Conservation (phyloP, 2,113 vertebrate genomes). For the Nerophis ophidion region DNA sequence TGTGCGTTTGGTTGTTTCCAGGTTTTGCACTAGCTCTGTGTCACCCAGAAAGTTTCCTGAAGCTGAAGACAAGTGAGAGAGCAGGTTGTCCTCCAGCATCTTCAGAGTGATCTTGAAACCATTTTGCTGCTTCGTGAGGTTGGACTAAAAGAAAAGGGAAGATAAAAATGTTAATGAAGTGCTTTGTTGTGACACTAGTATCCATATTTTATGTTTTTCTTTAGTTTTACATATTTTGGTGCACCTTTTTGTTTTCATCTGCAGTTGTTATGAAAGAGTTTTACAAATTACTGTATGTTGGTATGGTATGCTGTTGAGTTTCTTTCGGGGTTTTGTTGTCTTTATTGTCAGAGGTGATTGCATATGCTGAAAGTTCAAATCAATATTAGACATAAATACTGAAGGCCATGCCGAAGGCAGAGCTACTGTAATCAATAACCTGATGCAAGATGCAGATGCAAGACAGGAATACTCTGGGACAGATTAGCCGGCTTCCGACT, state of each 20-base stretch:
- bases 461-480: conserved; percentile 29
- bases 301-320: too few relatives aligned
- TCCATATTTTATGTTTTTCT: neutral
- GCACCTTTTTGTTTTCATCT: too few relatives aligned
- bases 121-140: conserved; percentile 92
- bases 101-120: conserved; percentile 96
- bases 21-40: conserved; percentile 84
- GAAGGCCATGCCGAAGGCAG: conserved; percentile 51
- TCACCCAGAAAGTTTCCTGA: conserved; percentile 93
- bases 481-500: conserved; percentile 50
- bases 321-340: conserved; percentile 1
- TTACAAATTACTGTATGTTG: too few relatives aligned
- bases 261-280: too few relatives aligned
- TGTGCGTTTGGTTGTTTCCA: conserved; percentile 88
- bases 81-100: conserved; percentile 86
- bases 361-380: conserved; percentile 26
- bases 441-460: conserved; percentile 33
- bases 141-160: conserved; percentile 70
- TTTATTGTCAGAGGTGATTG: conserved; percentile 8
- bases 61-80: conserved; percentile 87
- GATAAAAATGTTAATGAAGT: neutral
- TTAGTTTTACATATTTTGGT: neutral
- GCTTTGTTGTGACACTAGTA: too few relatives aligned
- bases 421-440: conserved; percentile 47
- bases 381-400: conserved; percentile 26